Base-by-base conservation (phyloP, 2,888 invertebrate species). In the Uloborus plumipes region DNA sequence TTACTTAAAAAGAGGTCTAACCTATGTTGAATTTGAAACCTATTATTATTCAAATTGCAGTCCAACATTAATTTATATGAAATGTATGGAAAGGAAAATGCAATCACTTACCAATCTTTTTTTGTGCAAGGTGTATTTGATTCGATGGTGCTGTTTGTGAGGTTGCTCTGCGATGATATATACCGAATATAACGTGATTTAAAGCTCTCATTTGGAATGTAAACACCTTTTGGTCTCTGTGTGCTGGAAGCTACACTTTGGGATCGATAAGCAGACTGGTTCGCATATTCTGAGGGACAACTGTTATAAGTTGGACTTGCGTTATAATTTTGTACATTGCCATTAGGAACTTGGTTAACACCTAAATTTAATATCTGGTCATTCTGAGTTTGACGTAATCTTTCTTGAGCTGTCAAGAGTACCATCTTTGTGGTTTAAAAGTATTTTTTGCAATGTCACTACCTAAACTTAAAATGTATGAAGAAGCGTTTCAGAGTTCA, bases 201-300 rank as follows among this genome's bases (percentile, higher is more conserved):
- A 55, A 82, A 76, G 49, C 66, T 71, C 61, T 82, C 82, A 39
- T 65, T 82, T 9, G 82, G 82, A 14, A 82, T 82, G 26, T 82
- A 82, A 13, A 82, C 76, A 7, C 82, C 82, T 20, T 72, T 76
- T 0, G 82, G 82, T 16, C 82, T 70, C 26, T 62, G 70, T 6
- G n/a, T 50, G 20, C 47, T 59, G 15, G 66, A 66, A 0, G 74
- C 62, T 1, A 69, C 69, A 31, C 80, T 80, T 2, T 26, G 58
- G 14, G 75, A 49, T n/a, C 75, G 55, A 14, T 47, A 20, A 31
- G 51, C n/a, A n/a, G 26, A 31, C 11, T 22, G 47, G 18, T 71
- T 50, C 7, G 39, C 39, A 39, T 39, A 39, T 39, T 39, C 39
- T 7, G 39, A 39, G 3, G 59, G n/a, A 26, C 55, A 65, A 22